Evolutionary conservation across 2,797 vertebrate genomes (phyloP).

Genomic region (Sphenodon punctatus): DNA sequence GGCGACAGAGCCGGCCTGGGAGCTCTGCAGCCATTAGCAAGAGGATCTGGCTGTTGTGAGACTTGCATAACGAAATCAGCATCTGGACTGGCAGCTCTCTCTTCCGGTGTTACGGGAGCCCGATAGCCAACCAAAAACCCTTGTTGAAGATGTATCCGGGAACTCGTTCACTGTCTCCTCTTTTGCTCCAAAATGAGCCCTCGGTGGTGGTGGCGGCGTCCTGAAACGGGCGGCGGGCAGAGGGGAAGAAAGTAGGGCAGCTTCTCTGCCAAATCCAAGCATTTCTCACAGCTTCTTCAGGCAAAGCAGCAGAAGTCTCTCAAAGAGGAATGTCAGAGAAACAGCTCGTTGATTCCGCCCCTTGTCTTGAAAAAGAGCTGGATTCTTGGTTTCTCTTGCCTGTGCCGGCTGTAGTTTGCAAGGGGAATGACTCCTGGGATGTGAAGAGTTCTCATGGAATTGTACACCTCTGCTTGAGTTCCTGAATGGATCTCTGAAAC

Average conservation of each 20-base stretch:
- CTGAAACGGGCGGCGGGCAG: slow-evolving; percentile 37
- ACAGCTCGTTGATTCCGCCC: slow-evolving; percentile 36
- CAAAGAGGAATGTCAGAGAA: background rate
- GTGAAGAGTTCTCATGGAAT: slow-evolving; percentile 40
- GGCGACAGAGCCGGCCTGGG: no score
- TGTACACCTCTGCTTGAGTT: slow-evolving; percentile 4
- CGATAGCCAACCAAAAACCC: background rate
- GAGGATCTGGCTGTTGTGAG: no score
- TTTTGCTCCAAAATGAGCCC: slow-evolving; percentile 38
- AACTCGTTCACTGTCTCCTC: slow-evolving; percentile 26
- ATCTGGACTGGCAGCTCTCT: fast-evolving
- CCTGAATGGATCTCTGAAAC: slow-evolving; percentile 29
- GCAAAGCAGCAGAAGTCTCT: slow-evolving; percentile 7
- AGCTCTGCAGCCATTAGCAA: no score
- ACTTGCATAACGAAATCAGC: no score
- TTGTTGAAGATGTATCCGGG: background rate
- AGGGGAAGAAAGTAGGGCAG: slow-evolving; percentile 19
- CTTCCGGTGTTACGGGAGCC: background rate
- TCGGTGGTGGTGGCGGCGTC: slow-evolving; percentile 32
- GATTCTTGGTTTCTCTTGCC: slow-evolving; percentile 31
- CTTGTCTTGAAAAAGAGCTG: slow-evolving; percentile 32
- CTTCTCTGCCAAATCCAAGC: slow-evolving; percentile 50
- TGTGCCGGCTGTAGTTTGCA: slow-evolving; percentile 42
- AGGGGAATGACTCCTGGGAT: slow-evolving; percentile 15
- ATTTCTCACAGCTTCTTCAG: slow-evolving; percentile 52